Conservation (phyloP, 2,797 vertebrate genomes). For the Hoplostethus mediterraneus region DNA sequence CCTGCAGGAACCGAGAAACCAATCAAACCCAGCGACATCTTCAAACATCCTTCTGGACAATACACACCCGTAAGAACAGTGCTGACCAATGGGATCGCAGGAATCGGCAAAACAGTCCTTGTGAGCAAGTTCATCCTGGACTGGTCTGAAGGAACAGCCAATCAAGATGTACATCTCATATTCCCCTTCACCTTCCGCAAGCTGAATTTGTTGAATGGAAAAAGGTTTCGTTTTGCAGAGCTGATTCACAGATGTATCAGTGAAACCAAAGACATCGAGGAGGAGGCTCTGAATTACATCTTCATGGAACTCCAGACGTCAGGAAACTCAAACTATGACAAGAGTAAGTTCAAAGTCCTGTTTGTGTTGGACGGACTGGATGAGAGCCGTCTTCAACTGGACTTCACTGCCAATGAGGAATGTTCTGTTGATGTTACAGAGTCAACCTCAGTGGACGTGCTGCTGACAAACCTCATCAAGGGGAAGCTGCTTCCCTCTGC, state of each 20-base stretch:
- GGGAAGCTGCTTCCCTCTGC: no score
- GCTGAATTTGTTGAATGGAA: constrained; percentile 9
- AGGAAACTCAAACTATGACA: constrained; percentile 18
- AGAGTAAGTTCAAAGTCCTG: constrained; percentile 1
- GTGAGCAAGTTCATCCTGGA: constrained; percentile 12
- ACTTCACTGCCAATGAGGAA: no score
- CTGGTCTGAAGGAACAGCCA: neutral
- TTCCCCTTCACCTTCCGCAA: constrained; percentile 15
- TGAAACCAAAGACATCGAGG: no score
- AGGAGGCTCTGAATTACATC: no score
- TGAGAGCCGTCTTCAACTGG: no score
- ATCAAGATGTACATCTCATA: constrained; percentile 1
- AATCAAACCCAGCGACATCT: neutral
- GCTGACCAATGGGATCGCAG: constrained; percentile 11
- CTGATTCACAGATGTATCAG: neutral
- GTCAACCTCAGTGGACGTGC: no score
- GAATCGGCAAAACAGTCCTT: constrained; percentile 14
- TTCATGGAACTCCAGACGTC: neutral
- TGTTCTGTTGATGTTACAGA: no score
- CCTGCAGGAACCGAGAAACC: no score
- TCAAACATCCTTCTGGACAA: neutral
- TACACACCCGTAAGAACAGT: neutral
- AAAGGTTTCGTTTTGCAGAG: neutral
- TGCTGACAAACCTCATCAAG: no score
- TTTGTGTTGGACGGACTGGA: no score